phyloP scores from a whole-genome alignment of 2,888 invertebrate species.

The Andrena praecox region DNA sequence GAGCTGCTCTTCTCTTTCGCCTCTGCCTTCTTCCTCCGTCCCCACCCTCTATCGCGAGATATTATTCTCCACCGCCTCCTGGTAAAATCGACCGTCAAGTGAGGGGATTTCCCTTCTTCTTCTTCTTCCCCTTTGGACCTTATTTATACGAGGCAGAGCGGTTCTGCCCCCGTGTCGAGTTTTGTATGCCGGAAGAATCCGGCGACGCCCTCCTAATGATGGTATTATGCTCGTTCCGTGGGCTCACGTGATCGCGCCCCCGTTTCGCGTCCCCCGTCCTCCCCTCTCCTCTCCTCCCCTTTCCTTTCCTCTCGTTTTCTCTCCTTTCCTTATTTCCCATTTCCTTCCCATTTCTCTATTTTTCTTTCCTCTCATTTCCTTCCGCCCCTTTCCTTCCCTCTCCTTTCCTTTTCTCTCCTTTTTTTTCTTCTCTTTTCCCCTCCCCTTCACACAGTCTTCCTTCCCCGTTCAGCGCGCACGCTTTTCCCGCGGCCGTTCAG shows the following conservation, averaged over 20 bases:
- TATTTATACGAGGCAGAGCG: constrained; percentile 68
- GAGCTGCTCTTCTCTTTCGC: constrained; percentile 48
- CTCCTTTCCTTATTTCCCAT: neutral
- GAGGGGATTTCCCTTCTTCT: constrained; percentile 51
- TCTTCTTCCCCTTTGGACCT: constrained; percentile 42
- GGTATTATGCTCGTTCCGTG: constrained; percentile 71
- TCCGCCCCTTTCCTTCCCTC: too few relatives aligned
- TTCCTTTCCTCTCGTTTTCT: neutral
- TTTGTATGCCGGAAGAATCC: constrained; percentile 73
- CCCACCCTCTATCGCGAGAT: constrained; percentile 34
- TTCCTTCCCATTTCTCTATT: neutral
- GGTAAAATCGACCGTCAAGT: constrained; percentile 60
- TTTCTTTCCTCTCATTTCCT: neutral
- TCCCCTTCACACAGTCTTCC: constrained; percentile 22
- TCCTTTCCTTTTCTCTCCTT: neutral
- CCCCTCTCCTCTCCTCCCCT: neutral
- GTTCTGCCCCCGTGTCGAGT: constrained; percentile 64
- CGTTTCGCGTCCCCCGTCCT: constrained; percentile 45
- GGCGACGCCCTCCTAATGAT: constrained; percentile 75
- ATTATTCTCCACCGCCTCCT: constrained; percentile 55
- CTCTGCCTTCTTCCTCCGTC: neutral
- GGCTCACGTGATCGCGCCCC: constrained; percentile 63
- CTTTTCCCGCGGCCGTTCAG: constrained; percentile 16
- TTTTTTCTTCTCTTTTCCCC: neutral
- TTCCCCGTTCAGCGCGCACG: neutral